A percentile compares a stretch with the other conserved stretches of the same genome.
Conservation (phyloP, 2,113 vertebrate genomes). For the Cyanoliseus patagonus region DNA sequence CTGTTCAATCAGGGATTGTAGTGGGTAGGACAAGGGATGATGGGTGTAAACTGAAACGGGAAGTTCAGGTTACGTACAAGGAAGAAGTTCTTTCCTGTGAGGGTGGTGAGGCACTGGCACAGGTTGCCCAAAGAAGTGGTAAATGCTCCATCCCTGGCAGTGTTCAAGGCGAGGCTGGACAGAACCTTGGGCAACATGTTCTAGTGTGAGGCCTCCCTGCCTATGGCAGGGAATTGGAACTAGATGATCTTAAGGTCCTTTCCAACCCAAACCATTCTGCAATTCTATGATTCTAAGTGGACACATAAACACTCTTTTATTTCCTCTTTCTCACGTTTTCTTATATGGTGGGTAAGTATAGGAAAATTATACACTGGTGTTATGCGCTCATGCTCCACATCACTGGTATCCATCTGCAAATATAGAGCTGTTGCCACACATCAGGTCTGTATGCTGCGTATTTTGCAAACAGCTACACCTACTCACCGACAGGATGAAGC, state of each 20-base stretch:
- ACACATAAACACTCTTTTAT: not conserved
- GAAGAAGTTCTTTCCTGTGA: not conserved
- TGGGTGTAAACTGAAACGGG: too few relatives aligned
- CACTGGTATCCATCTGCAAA: slow-evolving; percentile 26
- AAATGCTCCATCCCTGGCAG: not conserved
- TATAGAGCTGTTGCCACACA: slow-evolving; percentile 29
- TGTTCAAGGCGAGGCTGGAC: not conserved
- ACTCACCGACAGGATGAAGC: not conserved
- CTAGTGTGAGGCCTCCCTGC: not conserved
- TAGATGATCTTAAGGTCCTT: not conserved
- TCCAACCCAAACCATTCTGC: not conserved
- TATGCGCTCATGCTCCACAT: not conserved
- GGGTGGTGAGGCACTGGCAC: not conserved
- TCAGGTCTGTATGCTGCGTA: not conserved
- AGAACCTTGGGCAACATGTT: not conserved
- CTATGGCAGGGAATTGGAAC: not conserved
- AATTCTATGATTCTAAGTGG: not conserved
- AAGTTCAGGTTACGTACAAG: too few relatives aligned
- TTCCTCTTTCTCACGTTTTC: not conserved
- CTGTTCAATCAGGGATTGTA: too few relatives aligned
- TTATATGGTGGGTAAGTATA: not conserved
- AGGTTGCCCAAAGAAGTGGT: not conserved
- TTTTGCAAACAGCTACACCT: slow-evolving; percentile 63
- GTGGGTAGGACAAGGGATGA: too few relatives aligned
- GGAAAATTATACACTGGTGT: not conserved